Percentiles rank a stretch among this genome's conserved stretches.
Evolutionary conservation across 2,113 vertebrate genomes (phyloP).

Genomic region (Heterotilapia buettikoferi): DNA sequence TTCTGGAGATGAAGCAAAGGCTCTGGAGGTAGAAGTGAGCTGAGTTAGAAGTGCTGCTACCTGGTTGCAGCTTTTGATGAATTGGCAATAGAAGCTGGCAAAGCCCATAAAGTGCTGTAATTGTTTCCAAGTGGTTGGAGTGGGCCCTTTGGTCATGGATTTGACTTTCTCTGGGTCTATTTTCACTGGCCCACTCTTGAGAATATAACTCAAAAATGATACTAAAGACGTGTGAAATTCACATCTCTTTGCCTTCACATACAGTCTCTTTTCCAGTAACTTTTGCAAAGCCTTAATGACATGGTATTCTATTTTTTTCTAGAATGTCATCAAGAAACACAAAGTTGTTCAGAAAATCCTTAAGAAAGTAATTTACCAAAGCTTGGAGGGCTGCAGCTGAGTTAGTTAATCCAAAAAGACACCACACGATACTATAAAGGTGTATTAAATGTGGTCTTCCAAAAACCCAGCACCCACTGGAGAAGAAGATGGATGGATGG

Average conservation of each 20-base stretch:
- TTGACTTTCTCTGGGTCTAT: background rate
- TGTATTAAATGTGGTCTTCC: background rate
- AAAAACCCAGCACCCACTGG: background rate
- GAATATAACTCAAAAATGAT: background rate
- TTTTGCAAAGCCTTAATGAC: background rate
- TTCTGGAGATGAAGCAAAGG: background rate
- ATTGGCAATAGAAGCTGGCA: background rate
- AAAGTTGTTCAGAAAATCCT: background rate
- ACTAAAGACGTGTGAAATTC: background rate
- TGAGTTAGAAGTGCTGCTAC: background rate
- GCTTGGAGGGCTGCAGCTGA: background rate
- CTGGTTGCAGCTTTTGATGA: fast-evolving
- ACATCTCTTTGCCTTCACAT: background rate
- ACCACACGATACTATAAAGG: fast-evolving
- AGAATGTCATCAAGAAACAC: background rate
- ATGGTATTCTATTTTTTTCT: background rate
- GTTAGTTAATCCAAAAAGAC: background rate
- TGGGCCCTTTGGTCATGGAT: background rate
- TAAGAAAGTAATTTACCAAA: background rate
- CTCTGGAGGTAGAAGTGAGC: background rate
- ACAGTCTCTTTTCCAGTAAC: background rate
- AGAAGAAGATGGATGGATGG: background rate
- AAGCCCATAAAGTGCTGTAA: background rate
- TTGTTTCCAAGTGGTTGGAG: background rate
- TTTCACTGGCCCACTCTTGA: background rate